These are phyloP conservation scores for Xestoiulus laeticollis DNA, from an alignment of 2,888 invertebrate genomes.

Conservation along the genomic window DNA sequence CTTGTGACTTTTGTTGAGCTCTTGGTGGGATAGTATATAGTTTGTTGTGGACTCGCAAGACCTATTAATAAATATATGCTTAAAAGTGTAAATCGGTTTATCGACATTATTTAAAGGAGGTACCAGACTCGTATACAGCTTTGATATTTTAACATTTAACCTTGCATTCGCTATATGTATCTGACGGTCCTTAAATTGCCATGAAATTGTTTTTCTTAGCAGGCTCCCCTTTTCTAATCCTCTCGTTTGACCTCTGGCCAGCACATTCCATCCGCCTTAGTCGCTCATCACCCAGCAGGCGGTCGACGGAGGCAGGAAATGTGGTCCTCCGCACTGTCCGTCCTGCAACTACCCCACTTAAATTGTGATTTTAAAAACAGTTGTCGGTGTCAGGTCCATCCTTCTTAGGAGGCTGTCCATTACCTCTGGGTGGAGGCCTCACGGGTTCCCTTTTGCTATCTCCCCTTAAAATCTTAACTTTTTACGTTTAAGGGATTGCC, in stretches of 20 bases:
- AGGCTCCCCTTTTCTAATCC: background rate
- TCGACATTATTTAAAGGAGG: no score
- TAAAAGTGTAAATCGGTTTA: no score
- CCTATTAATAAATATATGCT: no score
- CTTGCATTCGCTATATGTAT: no score
- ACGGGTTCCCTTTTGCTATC: background rate
- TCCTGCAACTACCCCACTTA: background rate
- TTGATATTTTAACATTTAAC: no score
- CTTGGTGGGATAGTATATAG: no score
- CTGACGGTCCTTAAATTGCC: background rate
- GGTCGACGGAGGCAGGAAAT: conserved; percentile 1
- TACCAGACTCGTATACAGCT: no score
- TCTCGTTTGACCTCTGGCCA: conserved; percentile 19
- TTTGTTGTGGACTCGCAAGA: no score
- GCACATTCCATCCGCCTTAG: conserved; percentile 26
- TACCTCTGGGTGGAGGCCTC: background rate
- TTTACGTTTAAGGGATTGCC: background rate
- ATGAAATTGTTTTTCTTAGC: conserved; percentile 12
- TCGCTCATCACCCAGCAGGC: conserved; percentile 26
- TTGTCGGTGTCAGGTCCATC: conserved; percentile 15
- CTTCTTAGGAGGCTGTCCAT: background rate
- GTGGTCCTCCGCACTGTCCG: conserved; percentile 18
- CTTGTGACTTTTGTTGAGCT: no score
- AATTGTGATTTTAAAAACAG: conserved; percentile 26
- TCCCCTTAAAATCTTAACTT: background rate